These are phyloP conservation scores for Macrocentrus cingulum DNA, from an alignment of 1,140 invertebrate genomes.

Conservation along the genomic window DNA sequence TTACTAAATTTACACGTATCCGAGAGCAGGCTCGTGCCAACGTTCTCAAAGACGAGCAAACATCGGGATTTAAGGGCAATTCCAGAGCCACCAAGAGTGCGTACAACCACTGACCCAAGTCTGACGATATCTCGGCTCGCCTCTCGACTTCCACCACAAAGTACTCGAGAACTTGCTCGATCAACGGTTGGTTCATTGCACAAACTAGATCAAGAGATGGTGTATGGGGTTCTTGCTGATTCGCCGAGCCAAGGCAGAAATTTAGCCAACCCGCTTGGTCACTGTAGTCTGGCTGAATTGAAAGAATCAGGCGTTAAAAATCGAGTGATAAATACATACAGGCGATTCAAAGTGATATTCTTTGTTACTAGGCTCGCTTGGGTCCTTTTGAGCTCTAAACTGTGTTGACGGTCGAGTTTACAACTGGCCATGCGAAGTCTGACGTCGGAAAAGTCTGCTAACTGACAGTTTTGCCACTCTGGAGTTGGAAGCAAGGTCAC, in stretches of 20 bases:
- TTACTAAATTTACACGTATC: conserved; percentile 60
- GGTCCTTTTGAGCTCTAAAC: conserved; percentile 26
- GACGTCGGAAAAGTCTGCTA: conserved; percentile 59
- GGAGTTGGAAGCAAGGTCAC: conserved; percentile 47
- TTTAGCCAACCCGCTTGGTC: conserved; percentile 44
- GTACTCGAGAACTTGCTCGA: conserved; percentile 61
- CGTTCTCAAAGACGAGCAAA: conserved; percentile 60
- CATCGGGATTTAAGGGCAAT: conserved; percentile 64
- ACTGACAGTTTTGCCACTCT: conserved; percentile 60
- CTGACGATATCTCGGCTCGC: conserved; percentile 39
- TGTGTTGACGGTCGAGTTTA: conserved; percentile 38
- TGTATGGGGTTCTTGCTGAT: conserved; percentile 25
- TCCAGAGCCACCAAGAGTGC: conserved; percentile 62
- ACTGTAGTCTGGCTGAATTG: too few relatives aligned
- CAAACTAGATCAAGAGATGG: conserved; percentile 58
- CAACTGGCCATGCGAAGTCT: conserved; percentile 52
- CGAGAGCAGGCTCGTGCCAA: conserved; percentile 60
- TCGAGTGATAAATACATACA: too few relatives aligned
- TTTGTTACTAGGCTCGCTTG: conserved; percentile 40
- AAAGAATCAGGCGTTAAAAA: too few relatives aligned
- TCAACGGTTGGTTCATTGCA: conserved; percentile 57
- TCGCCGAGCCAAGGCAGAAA: conserved; percentile 36
- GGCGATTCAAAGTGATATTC: too few relatives aligned
- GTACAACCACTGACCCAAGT: conserved; percentile 64
- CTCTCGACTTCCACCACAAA: conserved; percentile 57